Evolutionary conservation across 2,888 invertebrate genomes (phyloP).

Genomic region (Tenthredo mesomela): DNA sequence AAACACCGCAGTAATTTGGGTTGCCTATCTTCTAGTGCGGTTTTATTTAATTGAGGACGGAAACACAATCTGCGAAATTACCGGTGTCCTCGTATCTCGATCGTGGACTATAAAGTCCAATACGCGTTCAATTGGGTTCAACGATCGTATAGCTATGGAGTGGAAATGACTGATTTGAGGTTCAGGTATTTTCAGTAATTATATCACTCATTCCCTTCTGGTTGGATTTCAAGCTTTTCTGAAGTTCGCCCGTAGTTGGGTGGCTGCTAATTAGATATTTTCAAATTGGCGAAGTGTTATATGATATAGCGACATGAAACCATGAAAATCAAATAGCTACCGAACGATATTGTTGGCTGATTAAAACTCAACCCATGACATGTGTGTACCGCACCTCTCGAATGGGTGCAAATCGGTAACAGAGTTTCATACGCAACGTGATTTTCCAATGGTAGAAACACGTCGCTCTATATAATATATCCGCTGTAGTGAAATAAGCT

Average conservation of each 20-base stretch:
- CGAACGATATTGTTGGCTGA: not conserved
- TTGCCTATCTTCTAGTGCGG: not conserved
- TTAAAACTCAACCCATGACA: constrained; percentile 7
- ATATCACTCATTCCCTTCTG: not conserved
- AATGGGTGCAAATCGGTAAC: not conserved
- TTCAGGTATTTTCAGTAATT: not conserved
- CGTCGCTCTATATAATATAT: not conserved
- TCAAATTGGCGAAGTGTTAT: not conserved
- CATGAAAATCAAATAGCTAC: not conserved
- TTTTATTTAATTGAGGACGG: not conserved
- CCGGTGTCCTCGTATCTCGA: not conserved
- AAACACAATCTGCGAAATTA: not conserved
- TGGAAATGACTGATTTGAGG: not conserved
- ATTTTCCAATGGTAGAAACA: not conserved
- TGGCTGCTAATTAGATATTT: constrained; percentile 19
- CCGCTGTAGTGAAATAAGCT: constrained; percentile 1
- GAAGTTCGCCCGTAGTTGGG: not conserved
- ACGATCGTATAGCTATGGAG: not conserved
- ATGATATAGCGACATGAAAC: not conserved
- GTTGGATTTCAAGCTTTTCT: not conserved
- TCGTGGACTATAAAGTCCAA: not conserved
- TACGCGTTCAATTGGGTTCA: not conserved
- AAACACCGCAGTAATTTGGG: not conserved
- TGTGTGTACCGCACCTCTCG: not conserved
- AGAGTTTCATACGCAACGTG: not conserved